Evolutionary conservation across 2,113 vertebrate genomes (phyloP), one percentile per base, ranked within the genome.

Genomic region (Campylorhamphus procurvoides): DNA sequence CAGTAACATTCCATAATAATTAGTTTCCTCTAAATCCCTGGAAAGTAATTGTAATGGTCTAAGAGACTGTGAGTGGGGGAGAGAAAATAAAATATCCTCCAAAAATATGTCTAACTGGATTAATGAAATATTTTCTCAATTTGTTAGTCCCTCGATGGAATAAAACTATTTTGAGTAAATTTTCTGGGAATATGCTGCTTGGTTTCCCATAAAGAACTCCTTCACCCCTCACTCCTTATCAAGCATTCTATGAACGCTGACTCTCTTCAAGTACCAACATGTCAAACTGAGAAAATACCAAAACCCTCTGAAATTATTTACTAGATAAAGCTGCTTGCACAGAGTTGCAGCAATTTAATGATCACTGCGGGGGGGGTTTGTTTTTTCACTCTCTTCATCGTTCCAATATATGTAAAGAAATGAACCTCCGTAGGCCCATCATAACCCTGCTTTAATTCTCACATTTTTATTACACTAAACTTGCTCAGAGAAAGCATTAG

Each of bases 181-280:
- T 94, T 96, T 90, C 91, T 92, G 56, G 78, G 76, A 96, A 91
- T 12, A n/a, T 52, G 42, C 56, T 52, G 89, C 46, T 77, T 7
- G 2, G 76, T 74, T 92, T 93, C 93, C 56, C 83, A 87, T 72
- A 46, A 31, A 49, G 19, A 44, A 73, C 12, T 80, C n/a, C 23
- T 68, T 78, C 52, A 77, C 12, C 53, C 59, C 55, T 94, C 71
- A 75, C 0, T 56, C 47, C 29, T 67, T 39, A 77, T 18, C 27
- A 71, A 55, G 35, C 35, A 59, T 3, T 3, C 72, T 35, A 7
- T 22, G 49, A 90, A 59, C 0, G 0, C 49, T 77, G 35, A 67
- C 42, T 62, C 49, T n/a, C 71, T 23, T 77, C 56, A 31, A 5
- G 42, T 44, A 75, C 29, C 56, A 89, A 62, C 24, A 59, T 55